These are phyloP conservation scores for Ornithorhynchus anatinus DNA, from an alignment of 2,113 vertebrate genomes.

Conservation along the genomic window DNA sequence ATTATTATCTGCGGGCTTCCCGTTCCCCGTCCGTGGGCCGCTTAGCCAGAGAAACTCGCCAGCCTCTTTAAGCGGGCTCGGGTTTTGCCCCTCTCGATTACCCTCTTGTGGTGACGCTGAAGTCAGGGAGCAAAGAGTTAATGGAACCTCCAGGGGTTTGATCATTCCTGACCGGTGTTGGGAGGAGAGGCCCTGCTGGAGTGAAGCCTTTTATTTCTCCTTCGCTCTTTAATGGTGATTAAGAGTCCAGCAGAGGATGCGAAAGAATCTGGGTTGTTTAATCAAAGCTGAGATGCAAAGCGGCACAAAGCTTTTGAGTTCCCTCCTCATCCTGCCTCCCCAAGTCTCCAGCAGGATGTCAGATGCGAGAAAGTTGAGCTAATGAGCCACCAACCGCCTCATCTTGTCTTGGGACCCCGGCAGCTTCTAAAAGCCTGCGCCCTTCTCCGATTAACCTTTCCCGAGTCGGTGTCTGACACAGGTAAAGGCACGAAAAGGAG, in stretches of 20 bases:
- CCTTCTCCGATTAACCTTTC: slow-evolving; percentile 10
- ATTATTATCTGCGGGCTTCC: too few species aligned
- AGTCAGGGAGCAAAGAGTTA: too few species aligned
- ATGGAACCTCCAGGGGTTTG: too few species aligned
- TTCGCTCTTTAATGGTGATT: neutral
- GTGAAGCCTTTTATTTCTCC: neutral
- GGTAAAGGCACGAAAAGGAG: neutral
- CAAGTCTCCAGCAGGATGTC: neutral
- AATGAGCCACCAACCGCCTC: neutral
- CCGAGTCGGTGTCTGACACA: neutral
- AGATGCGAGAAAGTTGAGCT: neutral
- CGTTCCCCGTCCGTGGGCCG: too few species aligned
- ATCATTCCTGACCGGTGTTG: too few species aligned
- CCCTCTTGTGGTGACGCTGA: too few species aligned
- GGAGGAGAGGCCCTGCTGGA: neutral
- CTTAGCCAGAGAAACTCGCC: too few species aligned
- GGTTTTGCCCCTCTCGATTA: too few species aligned
- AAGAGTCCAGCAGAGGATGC: slow-evolving; percentile 2
- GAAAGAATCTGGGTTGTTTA: slow-evolving; percentile 11
- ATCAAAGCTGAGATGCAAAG: slow-evolving; percentile 33
- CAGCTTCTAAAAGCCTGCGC: neutral
- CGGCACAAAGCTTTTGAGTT: neutral
- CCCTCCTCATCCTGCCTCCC: fast-evolving
- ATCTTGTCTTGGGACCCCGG: fast-evolving
- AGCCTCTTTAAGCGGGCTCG: too few species aligned